phyloP scores from a whole-genome alignment of 2,113 vertebrate species.

The Odobenus rosmarus region DNA sequence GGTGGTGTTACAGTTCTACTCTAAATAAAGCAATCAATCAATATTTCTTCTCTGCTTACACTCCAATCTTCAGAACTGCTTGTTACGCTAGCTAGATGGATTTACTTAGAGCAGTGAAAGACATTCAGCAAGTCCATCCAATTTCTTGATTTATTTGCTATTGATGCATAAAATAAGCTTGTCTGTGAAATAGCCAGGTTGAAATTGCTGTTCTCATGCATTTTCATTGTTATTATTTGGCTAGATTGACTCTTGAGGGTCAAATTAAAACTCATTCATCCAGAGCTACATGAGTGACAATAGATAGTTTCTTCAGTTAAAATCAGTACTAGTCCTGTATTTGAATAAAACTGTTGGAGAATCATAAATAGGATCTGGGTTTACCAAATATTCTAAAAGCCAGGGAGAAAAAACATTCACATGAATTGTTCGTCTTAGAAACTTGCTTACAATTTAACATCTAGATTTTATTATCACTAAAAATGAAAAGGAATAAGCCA shows the following conservation, averaged over 20 bases:
- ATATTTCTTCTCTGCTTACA: conserved; percentile 85
- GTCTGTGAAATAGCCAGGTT: conserved; percentile 88
- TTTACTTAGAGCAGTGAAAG: conserved; percentile 87
- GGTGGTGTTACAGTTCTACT: conserved; percentile 77
- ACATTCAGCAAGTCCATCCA: conserved; percentile 88
- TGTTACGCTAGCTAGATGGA: conserved; percentile 84
- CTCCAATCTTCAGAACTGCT: conserved; percentile 84
- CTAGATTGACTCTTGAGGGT: conserved; percentile 87
- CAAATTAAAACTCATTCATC: conserved; percentile 90
- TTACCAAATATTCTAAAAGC: conserved; percentile 19
- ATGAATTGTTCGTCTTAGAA: conserved; percentile 5
- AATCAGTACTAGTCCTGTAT: conserved; percentile 71
- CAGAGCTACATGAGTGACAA: conserved; percentile 81
- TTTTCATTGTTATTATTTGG: conserved; percentile 90
- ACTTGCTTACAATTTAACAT: conserved; percentile 15
- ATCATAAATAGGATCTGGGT: background rate
- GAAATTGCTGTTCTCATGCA: conserved; percentile 89
- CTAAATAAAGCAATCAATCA: conserved; percentile 88
- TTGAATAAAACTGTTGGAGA: conserved; percentile 65
- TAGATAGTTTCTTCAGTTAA: conserved; percentile 83
- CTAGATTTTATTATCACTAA: conserved; percentile 34
- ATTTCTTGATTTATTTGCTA: conserved; percentile 90
- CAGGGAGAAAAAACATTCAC: background rate
- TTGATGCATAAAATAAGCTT: conserved; percentile 91
- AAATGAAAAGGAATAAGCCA: conserved; percentile 5